phyloP scores from a whole-genome alignment of 2,888 invertebrate species.

The Romanomermis culicivorax region DNA sequence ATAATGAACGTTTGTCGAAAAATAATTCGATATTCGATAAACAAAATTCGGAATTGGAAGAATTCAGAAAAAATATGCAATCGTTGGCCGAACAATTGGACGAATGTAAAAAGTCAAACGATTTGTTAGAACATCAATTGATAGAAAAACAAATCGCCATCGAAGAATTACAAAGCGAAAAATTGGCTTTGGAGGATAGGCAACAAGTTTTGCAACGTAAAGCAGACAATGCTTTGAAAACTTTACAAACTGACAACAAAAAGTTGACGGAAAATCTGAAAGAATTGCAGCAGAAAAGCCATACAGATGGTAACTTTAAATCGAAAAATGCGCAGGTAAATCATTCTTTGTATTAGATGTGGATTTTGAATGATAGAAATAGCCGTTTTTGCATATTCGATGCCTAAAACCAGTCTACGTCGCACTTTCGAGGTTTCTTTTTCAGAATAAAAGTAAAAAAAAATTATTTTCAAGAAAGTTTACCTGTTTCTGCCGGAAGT shows the following conservation, averaged over 20 bases:
- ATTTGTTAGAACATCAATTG: neutral
- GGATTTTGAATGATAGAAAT: too few species aligned
- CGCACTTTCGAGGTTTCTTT: too few species aligned
- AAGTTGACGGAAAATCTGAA: neutral
- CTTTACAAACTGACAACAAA: neutral
- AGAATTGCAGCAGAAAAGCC: too few species aligned
- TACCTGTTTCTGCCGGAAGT: too few species aligned
- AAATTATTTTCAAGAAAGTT: too few species aligned
- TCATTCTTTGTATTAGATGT: too few species aligned
- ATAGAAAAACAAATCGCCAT: neutral
- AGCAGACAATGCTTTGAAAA: neutral
- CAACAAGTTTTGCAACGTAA: neutral
- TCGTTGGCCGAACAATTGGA: neutral
- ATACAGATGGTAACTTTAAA: too few species aligned
- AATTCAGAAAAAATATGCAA: neutral
- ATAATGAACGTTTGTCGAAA: neutral
- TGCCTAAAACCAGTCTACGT: too few species aligned
- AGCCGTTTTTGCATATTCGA: too few species aligned
- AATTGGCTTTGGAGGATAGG: neutral
- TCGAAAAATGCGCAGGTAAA: too few species aligned
- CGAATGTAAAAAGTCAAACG: neutral
- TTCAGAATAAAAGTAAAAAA: too few species aligned
- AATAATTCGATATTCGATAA: neutral
- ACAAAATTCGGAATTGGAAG: neutral
- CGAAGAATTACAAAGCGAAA: neutral